Conservation (phyloP, 2,888 invertebrate species). For the Antheraea assamensis region DNA sequence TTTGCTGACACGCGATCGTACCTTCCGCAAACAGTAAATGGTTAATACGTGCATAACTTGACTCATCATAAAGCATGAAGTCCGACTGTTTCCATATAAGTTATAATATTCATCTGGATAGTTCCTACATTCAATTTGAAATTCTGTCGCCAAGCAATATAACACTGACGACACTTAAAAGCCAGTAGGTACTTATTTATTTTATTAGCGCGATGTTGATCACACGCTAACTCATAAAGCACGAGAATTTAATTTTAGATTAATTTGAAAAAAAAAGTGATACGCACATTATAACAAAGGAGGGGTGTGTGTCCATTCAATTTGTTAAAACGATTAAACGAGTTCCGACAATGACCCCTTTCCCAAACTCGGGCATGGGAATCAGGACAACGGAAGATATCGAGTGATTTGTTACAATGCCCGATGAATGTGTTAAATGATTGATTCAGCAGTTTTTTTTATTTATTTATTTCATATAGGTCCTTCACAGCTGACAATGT, state of each 20-base stretch:
- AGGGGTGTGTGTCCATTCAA: constrained; percentile 1
- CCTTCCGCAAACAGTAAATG: background rate
- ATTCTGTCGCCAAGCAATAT: background rate
- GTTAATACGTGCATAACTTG: background rate
- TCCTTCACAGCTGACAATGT: too few species aligned
- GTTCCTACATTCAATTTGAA: background rate
- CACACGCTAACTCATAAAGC: background rate
- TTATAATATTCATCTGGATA: background rate
- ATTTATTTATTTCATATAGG: too few species aligned
- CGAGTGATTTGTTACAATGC: background rate
- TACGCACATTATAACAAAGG: background rate
- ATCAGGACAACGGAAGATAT: background rate
- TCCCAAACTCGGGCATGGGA: background rate
- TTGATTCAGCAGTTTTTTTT: background rate
- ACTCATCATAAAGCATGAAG: background rate
- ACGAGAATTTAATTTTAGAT: background rate
- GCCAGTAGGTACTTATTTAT: too few species aligned
- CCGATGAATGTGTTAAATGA: background rate
- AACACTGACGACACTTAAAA: background rate
- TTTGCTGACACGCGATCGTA: too few species aligned
- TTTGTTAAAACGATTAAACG: constrained; percentile 10
- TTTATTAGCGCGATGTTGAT: background rate
- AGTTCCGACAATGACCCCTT: constrained; percentile 9
- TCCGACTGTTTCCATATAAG: too few species aligned
- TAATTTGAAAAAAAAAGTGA: background rate